Conservation (phyloP, 2,888 invertebrate species). For the Eurytoma adleriae region DNA sequence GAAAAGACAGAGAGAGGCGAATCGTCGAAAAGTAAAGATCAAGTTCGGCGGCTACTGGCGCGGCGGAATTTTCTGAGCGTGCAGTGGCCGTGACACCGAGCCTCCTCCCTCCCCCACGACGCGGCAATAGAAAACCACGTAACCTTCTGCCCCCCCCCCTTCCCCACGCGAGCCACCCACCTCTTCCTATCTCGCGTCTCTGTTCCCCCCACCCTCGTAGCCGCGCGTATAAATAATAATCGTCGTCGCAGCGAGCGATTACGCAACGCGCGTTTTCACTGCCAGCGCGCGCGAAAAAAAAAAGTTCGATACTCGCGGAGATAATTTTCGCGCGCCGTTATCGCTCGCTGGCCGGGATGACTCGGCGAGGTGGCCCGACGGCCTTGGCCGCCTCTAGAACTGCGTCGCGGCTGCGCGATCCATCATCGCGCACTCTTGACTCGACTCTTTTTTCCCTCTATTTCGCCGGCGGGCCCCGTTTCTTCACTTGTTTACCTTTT, state of each 20-base stretch:
- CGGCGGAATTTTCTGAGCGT: slow-evolving; percentile 4
- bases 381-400: too few relatives aligned
- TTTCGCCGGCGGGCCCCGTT: too few relatives aligned
- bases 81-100: slow-evolving; percentile 39
- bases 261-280: slow-evolving; percentile 9
- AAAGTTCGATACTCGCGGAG: background rate
- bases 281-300: background rate
- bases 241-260: slow-evolving; percentile 18
- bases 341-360: too few relatives aligned
- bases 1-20: background rate
- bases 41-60: slow-evolving; percentile 12
- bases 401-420: too few relatives aligned
- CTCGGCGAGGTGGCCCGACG: too few relatives aligned
- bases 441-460: too few relatives aligned
- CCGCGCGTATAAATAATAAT: slow-evolving; percentile 27
- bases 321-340: too few relatives aligned
- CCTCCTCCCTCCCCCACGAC: background rate
- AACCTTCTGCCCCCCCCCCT: slow-evolving; percentile 23
- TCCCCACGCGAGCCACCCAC: background rate
- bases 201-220: too few relatives aligned
- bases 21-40: background rate
- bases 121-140: slow-evolving; percentile 9
- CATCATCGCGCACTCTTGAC: too few relatives aligned
- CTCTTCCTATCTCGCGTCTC: background rate
- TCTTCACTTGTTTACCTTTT: too few relatives aligned